Evolutionary conservation across 2,888 invertebrate species (phyloP).

Genomic region (Cheilosia vulpina): DNA sequence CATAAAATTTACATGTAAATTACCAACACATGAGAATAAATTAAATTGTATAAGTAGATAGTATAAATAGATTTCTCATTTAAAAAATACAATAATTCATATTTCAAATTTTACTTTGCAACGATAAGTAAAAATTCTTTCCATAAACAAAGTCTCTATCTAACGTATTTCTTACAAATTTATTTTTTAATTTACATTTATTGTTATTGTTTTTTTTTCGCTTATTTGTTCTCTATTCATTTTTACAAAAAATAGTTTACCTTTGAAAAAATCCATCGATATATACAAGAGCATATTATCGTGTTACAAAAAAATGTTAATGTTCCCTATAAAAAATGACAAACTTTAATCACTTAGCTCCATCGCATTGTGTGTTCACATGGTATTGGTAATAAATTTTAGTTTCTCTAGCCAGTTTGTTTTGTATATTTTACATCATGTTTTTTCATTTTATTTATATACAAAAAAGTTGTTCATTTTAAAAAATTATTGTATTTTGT

Average conservation of each 20-base stretch:
- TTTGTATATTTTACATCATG: conserved; percentile 23
- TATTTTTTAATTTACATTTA: conserved; percentile 11
- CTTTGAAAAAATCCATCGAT: conserved; percentile 29
- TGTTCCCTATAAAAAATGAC: conserved; percentile 55
- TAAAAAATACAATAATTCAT: conserved; percentile 2
- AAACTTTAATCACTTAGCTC: conserved; percentile 41
- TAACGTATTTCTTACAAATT: conserved; percentile 38
- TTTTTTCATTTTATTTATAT: conserved; percentile 56
- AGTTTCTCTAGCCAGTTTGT: conserved; percentile 26
- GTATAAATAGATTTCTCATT: conserved; percentile 7
- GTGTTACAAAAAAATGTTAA: conserved; percentile 40
- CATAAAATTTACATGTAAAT: too few species aligned
- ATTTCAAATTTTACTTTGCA: neutral
- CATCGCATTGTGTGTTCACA: conserved; percentile 26
- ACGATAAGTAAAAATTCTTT: conserved; percentile 23
- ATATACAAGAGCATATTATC: conserved; percentile 50
- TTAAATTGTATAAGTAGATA: neutral
- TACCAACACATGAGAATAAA: neutral
- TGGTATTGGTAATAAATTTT: conserved; percentile 20
- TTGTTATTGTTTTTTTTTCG: conserved; percentile 4
- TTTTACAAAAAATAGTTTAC: conserved; percentile 56
- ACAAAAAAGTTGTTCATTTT: conserved; percentile 69
- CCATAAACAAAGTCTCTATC: conserved; percentile 38
- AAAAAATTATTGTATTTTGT: conserved; percentile 80
- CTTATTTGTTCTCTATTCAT: conserved; percentile 18